Evolutionary conservation across 2,113 vertebrate genomes (phyloP).

Genomic region (Neolamprologus tretocephalus): DNA sequence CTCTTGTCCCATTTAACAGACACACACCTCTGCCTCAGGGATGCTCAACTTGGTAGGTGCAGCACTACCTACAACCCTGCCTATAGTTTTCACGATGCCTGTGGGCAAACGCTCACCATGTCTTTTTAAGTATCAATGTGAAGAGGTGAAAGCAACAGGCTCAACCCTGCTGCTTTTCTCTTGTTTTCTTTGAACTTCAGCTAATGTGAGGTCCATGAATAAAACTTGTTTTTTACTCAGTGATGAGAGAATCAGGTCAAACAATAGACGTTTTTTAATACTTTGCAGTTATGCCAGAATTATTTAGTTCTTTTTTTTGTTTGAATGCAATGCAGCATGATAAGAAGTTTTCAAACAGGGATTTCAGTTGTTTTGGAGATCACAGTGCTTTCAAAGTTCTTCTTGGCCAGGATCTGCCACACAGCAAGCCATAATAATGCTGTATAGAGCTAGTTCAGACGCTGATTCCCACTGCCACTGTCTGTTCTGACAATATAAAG

Average conservation of each 20-base stretch:
- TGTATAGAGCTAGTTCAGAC: not conserved
- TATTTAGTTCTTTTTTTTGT: not conserved
- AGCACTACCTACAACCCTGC: not conserved
- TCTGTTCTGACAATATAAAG: not conserved
- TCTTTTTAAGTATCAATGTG: not conserved
- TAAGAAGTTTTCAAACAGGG: not conserved
- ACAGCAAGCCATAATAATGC: not conserved
- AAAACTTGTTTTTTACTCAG: not conserved
- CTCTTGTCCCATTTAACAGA: conserved; percentile 27
- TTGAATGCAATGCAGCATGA: not conserved
- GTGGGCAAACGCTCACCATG: not conserved
- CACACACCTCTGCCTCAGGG: conserved; percentile 28
- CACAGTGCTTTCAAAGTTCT: not conserved
- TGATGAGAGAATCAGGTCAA: not conserved
- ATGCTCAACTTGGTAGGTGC: not conserved
- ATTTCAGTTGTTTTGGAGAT: not conserved
- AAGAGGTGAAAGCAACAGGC: not conserved
- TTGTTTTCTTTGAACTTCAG: not conserved
- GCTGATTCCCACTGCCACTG: not conserved
- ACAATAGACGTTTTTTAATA: not conserved
- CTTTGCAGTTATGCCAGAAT: not conserved
- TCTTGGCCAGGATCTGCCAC: not conserved
- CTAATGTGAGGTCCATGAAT: not conserved
- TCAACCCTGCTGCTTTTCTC: not conserved
- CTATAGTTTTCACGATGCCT: not conserved